Evolutionary conservation across 1,140 invertebrate genomes (phyloP), one percentile per base, ranked within the genome.

Genomic region (Notospermus geniculatus): DNA sequence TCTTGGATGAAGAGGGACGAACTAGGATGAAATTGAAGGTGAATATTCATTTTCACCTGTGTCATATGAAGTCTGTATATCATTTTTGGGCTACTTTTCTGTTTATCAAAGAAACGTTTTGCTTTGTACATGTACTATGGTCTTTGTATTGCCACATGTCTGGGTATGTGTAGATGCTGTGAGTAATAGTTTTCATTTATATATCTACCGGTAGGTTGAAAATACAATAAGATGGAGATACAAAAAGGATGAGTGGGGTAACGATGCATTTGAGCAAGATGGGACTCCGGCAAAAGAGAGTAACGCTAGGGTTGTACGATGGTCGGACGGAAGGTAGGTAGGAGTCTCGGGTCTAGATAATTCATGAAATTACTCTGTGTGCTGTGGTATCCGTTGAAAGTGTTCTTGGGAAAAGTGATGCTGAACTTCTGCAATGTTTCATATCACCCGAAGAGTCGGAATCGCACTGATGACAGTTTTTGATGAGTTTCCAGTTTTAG

Each of bases 191-290:
- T 62, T 25, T 39, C 2, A 15, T 19, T 43, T 54, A 22, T 41
- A 43, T 23, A 39, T 63, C 68, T 15, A 46, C n/a, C n/a, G n/a
- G n/a, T n/a, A 82, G 77, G 95, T 98, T 7, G 97, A 98, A 83
- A 99, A 98, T 77, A 98, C 95, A 0, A 93, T 99, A 46, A 60
- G 96, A 50, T 99, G 97, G 97, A 84, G 93, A n/a, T 90, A 91
- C 27, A 84, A 82, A 2, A 88, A 92, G 75, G 89, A 92, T 71
- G 77, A 79, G 55, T 89, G 92, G 29, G 89, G 93, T 53, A 76
- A 75, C 55, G 71, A 74, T 25, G 36, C 75, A 0, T 65, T 68
- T 56, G 80, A 81, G 65, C 75, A 77, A 45, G 60, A 73, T 59
- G 92, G 91, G 7, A 89, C 92, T 71, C 85, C 88, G 5, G 82